These are phyloP conservation scores for Acrobasis suavella DNA, from an alignment of 2,888 invertebrate genomes.

Conservation along the genomic window DNA sequence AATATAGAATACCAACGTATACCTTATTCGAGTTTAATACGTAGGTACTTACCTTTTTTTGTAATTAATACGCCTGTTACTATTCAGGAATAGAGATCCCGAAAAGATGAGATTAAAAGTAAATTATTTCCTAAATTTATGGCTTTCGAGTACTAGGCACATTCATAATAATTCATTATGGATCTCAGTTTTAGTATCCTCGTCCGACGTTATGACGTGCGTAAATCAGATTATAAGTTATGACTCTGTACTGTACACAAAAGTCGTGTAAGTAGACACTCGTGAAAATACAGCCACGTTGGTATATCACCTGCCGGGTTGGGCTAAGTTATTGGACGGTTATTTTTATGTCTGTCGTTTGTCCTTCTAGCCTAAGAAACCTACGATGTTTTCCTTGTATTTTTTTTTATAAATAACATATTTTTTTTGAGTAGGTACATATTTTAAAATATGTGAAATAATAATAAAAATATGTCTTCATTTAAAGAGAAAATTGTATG, in stretches of 20 bases:
- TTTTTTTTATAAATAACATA: too few relatives aligned
- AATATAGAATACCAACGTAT: too few relatives aligned
- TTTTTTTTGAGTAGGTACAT: too few relatives aligned
- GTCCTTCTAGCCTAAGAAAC: constrained; percentile 24
- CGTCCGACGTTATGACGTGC: neutral
- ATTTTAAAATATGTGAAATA: too few relatives aligned
- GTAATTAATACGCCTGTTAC: too few relatives aligned
- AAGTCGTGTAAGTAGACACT: constrained; percentile 4
- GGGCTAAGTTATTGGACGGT: constrained; percentile 32
- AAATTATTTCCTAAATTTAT: neutral
- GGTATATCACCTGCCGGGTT: constrained; percentile 11
- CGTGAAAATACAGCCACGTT: constrained; percentile 8
- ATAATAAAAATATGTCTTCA: too few relatives aligned
- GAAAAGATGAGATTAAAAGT: neutral
- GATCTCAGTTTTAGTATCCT: neutral
- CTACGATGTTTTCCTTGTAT: too few relatives aligned
- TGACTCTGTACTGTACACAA: constrained; percentile 7
- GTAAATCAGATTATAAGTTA: constrained; percentile 17
- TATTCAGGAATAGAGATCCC: too few relatives aligned
- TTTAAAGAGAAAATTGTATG: too few relatives aligned
- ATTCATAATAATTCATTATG: constrained; percentile 5
- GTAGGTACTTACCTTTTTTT: too few relatives aligned
- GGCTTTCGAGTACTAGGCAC: neutral
- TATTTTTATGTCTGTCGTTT: constrained; percentile 33
- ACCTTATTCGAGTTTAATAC: too few relatives aligned